Percentiles rank a stretch among this genome's conserved stretches.
These are phyloP conservation scores for Oophaga sylvatica DNA, from an alignment of 2,797 vertebrate species.

Conservation along the genomic window DNA sequence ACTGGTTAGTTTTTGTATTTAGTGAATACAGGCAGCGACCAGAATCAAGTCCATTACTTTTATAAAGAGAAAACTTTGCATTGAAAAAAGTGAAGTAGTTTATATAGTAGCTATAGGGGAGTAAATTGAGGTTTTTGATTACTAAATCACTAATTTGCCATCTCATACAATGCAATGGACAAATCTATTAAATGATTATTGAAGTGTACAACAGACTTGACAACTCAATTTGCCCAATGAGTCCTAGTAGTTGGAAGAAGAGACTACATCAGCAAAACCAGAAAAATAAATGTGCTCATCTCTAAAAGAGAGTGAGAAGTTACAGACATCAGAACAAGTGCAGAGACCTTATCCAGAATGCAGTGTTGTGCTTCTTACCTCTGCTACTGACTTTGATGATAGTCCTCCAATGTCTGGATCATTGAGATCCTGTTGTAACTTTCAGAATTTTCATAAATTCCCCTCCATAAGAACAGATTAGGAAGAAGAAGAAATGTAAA, in stretches of 20 bases:
- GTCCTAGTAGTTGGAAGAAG: neutral
- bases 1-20: neutral
- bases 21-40: neutral
- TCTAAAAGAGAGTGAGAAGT: neutral
- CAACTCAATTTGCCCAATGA: neutral
- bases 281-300: too few relatives aligned
- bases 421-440: constrained; percentile 27
- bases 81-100: neutral
- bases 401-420: constrained; percentile 23
- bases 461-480: constrained; percentile 1
- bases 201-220: neutral
- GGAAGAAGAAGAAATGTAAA: neutral
- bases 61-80: neutral
- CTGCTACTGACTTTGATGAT: constrained; percentile 5
- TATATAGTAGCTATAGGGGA: neutral
- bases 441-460: constrained; percentile 37
- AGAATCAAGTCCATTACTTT: neutral
- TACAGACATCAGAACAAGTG: neutral
- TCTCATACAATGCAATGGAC: neutral
- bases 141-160: neutral
- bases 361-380: constrained; percentile 35
- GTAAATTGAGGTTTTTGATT: neutral
- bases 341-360: neutral
- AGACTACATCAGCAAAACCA: too few relatives aligned
- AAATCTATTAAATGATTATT: neutral